Evolutionary conservation across 2,797 vertebrate species (phyloP).

Genomic region (Dallia pectoralis): DNA sequence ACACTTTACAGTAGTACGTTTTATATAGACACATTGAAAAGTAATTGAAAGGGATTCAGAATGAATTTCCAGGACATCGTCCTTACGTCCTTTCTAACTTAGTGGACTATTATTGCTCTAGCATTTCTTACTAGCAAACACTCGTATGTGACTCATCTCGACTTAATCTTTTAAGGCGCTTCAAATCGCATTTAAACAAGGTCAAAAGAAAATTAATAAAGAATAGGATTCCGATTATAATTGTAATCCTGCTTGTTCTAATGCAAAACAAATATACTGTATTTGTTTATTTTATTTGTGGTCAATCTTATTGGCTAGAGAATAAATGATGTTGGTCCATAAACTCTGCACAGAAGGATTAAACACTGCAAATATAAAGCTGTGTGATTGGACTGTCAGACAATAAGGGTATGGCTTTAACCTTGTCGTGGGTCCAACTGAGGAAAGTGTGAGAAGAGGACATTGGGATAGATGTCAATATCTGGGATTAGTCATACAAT

Average conservation of each 20-base stretch:
- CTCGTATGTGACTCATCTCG: constrained; percentile 52
- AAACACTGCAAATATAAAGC: constrained; percentile 22
- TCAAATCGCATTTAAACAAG: constrained; percentile 67
- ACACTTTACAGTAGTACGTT: background rate
- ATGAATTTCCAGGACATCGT: constrained; percentile 38
- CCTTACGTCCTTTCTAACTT: constrained; percentile 21
- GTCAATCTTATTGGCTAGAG: constrained; percentile 29
- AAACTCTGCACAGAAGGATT: constrained; percentile 38
- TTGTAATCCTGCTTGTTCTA: constrained; percentile 53
- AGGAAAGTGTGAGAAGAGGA: constrained; percentile 76
- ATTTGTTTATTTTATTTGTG: constrained; percentile 52
- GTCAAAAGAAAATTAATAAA: constrained; percentile 50
- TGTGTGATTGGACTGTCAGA: constrained; percentile 28
- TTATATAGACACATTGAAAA: constrained; percentile 30
- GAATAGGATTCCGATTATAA: constrained; percentile 63
- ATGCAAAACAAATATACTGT: constrained; percentile 44
- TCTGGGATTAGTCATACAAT: constrained; percentile 78
- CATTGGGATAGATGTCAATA: constrained; percentile 64
- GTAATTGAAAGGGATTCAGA: constrained; percentile 43
- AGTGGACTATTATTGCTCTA: constrained; percentile 36
- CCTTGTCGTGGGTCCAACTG: constrained; percentile 69
- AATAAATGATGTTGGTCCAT: constrained; percentile 32
- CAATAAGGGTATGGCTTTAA: constrained; percentile 32
- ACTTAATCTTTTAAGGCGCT: constrained; percentile 65
- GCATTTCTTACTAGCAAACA: constrained; percentile 39